These are phyloP conservation scores for Crypturellus undulatus DNA, from an alignment of 2,113 vertebrate species.

Conservation along the genomic window DNA sequence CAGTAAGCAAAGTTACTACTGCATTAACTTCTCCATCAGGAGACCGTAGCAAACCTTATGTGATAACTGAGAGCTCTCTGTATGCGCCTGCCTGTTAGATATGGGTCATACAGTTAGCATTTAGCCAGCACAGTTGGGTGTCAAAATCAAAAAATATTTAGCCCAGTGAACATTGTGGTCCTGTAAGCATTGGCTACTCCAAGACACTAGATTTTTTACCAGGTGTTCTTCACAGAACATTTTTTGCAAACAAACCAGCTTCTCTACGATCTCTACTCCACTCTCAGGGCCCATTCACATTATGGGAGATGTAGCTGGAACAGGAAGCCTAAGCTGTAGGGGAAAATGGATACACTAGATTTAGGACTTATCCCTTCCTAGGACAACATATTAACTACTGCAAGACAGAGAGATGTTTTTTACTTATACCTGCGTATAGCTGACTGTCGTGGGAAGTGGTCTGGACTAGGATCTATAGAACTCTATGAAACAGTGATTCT, in stretches of 20 bases:
- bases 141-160: neutral
- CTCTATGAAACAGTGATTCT: accelerated
- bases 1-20: neutral
- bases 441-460: neutral
- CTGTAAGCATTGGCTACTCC: neutral
- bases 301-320: neutral
- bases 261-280: neutral
- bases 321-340: accelerated
- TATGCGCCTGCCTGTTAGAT: neutral
- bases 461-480: neutral
- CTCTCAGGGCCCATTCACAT: neutral
- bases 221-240: neutral
- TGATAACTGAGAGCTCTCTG: neutral
- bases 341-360: neutral
- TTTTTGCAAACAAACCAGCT: neutral
- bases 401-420: neutral
- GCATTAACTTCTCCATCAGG: neutral
- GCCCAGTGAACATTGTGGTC: neutral
- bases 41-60: neutral
- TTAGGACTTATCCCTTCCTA: conserved; percentile 10
- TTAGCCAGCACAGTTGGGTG: neutral
- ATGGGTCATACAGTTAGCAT: neutral
- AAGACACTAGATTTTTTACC: neutral
- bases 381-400: accelerated
- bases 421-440: neutral